These are phyloP conservation scores for Nomada goodeniana DNA, from an alignment of 2,888 invertebrate species.

Conservation along the genomic window DNA sequence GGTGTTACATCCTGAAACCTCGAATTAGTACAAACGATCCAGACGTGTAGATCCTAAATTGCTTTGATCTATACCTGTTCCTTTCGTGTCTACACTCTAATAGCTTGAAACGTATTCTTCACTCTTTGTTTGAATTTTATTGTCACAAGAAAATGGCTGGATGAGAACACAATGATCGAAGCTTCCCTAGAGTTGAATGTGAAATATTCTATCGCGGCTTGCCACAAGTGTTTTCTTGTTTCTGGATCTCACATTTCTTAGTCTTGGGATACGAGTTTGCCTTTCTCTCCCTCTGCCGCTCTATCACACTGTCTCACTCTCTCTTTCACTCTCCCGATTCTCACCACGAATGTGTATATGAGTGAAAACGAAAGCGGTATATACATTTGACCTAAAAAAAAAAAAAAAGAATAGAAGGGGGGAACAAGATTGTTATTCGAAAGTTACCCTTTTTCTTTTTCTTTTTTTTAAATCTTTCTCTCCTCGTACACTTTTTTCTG, in stretches of 20 bases:
- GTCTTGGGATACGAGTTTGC: slow-evolving; percentile 45
- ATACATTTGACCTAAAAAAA: slow-evolving; percentile 2
- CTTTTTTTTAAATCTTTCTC: slow-evolving; percentile 21
- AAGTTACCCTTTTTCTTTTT: background rate
- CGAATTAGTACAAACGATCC: slow-evolving; percentile 1
- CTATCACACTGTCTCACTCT: slow-evolving; percentile 15
- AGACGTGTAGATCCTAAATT: slow-evolving; percentile 3
- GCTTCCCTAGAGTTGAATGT: slow-evolving; percentile 29
- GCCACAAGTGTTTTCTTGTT: slow-evolving; percentile 39
- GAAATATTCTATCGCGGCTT: slow-evolving; percentile 45
- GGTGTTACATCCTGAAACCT: slow-evolving; percentile 3
- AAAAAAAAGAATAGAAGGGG: background rate
- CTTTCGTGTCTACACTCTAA: slow-evolving; percentile 18
- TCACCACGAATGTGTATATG: slow-evolving; percentile 5
- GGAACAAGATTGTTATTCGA: background rate
- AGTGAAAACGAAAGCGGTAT: slow-evolving; percentile 28
- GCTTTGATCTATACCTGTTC: slow-evolving; percentile 34
- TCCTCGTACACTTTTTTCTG: slow-evolving; percentile 56
- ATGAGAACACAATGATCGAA: slow-evolving; percentile 14
- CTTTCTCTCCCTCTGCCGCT: slow-evolving; percentile 34
- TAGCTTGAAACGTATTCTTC: slow-evolving; percentile 28
- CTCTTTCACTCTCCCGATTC: slow-evolving; percentile 36
- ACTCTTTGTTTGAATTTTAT: slow-evolving; percentile 24
- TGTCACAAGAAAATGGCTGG: slow-evolving; percentile 4
- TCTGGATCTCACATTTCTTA: slow-evolving; percentile 40